phyloP scores from a whole-genome alignment of 2,888 invertebrate genomes.

The Heteropelma amictum region DNA sequence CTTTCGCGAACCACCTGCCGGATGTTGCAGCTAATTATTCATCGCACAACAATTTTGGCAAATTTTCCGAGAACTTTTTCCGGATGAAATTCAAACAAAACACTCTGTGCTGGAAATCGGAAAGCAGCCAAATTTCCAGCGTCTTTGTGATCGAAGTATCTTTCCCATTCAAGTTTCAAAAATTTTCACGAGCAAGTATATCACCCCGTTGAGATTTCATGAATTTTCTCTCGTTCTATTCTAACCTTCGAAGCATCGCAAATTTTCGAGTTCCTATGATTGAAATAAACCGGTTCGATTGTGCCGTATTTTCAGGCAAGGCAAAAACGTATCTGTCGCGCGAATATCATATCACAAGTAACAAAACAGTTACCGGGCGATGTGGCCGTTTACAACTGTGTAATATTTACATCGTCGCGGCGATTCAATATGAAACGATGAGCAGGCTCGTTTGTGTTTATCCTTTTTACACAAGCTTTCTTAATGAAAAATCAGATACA shows the following conservation, averaged over 20 bases:
- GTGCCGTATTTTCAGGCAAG: constrained; percentile 22
- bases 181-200: too few relatives aligned
- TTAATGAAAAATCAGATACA: constrained; percentile 53
- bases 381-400: constrained; percentile 41
- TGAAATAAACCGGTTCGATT: neutral
- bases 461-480: constrained; percentile 13
- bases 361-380: constrained; percentile 37
- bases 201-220: too few relatives aligned
- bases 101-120: too few relatives aligned
- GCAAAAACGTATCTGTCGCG: constrained; percentile 50
- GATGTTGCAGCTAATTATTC: too few relatives aligned
- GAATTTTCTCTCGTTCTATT: too few relatives aligned
- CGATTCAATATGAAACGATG: constrained; percentile 21
- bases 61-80: too few relatives aligned
- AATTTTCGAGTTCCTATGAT: neutral
- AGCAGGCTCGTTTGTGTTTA: neutral
- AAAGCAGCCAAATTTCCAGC: too few relatives aligned
- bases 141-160: too few relatives aligned
- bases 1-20: too few relatives aligned
- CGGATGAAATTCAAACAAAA: too few relatives aligned
- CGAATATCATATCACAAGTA: constrained; percentile 31
- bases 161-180: too few relatives aligned
- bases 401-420: constrained; percentile 58
- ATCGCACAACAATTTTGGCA: too few relatives aligned
- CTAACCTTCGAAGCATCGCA: neutral